Conservation (phyloP, 1,140 invertebrate species). For the Sycophaga agraensis region DNA sequence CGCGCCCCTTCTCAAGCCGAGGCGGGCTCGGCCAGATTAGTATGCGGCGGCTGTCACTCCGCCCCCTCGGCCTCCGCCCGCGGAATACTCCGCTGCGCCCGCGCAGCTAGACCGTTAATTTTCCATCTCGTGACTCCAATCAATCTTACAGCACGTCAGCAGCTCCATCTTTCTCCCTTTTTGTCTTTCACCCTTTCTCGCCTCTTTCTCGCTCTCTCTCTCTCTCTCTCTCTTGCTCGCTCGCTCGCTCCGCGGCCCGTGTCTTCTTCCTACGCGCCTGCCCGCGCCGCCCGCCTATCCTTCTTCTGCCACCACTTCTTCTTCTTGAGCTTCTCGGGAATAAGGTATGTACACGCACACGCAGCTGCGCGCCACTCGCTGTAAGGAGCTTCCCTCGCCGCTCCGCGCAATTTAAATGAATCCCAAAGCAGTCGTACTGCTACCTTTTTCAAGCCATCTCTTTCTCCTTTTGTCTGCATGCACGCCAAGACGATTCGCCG, state of each 20-base stretch:
- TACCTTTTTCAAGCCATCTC: background rate
- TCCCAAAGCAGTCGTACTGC: background rate
- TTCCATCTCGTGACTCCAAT: constrained; percentile 57
- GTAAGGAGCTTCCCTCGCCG: background rate
- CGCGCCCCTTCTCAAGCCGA: constrained; percentile 6
- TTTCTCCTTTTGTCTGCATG: background rate
- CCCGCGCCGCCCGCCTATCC: background rate
- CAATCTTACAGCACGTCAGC: constrained; percentile 53
- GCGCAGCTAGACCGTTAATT: constrained; percentile 51
- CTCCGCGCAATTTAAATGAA: constrained; percentile 17
- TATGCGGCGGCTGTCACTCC: constrained; percentile 50
- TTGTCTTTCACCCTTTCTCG: constrained; percentile 24
- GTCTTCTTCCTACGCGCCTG: too few species aligned
- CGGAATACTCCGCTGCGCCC: constrained; percentile 34
- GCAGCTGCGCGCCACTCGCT: background rate
- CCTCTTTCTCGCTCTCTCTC: background rate
- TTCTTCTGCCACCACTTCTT: background rate
- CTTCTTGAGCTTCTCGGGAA: background rate
- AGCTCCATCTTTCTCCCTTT: constrained; percentile 36
- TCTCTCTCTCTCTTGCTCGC: background rate
- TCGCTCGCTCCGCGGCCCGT: too few species aligned
- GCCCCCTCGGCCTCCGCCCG: constrained; percentile 34
- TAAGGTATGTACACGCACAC: background rate
- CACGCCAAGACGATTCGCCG: background rate
- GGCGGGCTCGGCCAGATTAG: constrained; percentile 40